Percentiles rank a stretch among this genome's conserved stretches.
Evolutionary conservation across 1,140 invertebrate genomes (phyloP).

Genomic region (Drosophila sp.): DNA sequence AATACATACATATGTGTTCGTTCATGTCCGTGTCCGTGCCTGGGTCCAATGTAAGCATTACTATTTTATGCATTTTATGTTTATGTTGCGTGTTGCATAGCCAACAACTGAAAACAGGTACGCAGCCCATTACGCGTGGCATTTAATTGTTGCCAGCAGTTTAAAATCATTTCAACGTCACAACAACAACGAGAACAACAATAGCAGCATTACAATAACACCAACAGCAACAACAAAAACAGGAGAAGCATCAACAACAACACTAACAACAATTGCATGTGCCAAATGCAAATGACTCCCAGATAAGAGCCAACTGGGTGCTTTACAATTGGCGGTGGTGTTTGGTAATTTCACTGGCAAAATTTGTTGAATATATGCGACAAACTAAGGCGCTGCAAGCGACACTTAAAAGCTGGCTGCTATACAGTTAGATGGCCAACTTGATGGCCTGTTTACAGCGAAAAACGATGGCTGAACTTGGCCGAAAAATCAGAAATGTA

Average conservation of each 20-base stretch:
- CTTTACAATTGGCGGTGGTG: slow-evolving; percentile 1
- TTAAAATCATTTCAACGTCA: slow-evolving; percentile 71
- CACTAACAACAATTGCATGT: slow-evolving; percentile 57
- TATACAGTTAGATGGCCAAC: neutral
- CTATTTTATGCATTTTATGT: slow-evolving; percentile 74
- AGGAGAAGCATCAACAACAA: no score
- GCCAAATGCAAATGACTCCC: slow-evolving; percentile 61
- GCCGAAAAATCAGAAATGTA: no score
- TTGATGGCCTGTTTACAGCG: no score
- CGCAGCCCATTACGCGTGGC: slow-evolving; percentile 69
- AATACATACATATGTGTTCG: neutral
- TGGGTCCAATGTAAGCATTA: slow-evolving; percentile 52
- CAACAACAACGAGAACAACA: slow-evolving; percentile 40
- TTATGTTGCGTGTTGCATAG: slow-evolving; percentile 45
- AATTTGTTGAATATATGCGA: slow-evolving; percentile 28
- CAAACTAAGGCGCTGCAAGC: slow-evolving; percentile 2
- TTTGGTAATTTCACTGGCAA: neutral
- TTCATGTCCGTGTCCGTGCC: slow-evolving; percentile 15
- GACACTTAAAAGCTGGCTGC: neutral
- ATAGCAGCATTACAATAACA: slow-evolving; percentile 25
- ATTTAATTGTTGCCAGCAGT: slow-evolving; percentile 77
- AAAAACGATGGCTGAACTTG: no score
- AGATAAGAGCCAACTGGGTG: slow-evolving; percentile 55
- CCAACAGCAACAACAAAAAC: slow-evolving; percentile 9
- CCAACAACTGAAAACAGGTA: slow-evolving; percentile 59